Conservation (phyloP, 2,888 invertebrate genomes). For the Drosophila colorata region DNA sequence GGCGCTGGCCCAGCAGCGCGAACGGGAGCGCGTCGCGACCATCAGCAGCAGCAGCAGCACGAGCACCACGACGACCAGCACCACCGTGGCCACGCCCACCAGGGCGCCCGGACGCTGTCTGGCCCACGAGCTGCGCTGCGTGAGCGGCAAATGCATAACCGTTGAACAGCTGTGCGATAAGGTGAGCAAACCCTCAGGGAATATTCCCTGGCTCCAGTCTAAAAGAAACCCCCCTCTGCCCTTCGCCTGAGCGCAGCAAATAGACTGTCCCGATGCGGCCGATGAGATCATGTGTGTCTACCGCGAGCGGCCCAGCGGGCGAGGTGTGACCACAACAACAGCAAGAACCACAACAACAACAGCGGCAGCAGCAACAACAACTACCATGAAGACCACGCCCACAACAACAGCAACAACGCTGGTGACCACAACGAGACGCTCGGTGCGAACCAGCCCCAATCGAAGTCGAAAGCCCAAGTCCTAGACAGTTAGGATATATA, state of each 20-base stretch:
- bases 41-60: constrained; percentile 10
- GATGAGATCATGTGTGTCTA: constrained; percentile 89
- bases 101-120: constrained; percentile 50
- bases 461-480: constrained; percentile 80
- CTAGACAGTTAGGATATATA: constrained; percentile 35
- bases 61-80: constrained; percentile 5
- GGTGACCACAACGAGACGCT: constrained; percentile 62
- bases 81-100: constrained; percentile 33
- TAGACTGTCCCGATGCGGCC: constrained; percentile 88
- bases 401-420: constrained; percentile 25
- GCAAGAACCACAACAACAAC: constrained; percentile 27
- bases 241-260: constrained; percentile 64
- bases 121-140: constrained; percentile 88
- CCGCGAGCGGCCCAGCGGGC: constrained; percentile 82
- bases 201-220: accelerated
- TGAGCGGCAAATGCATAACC: constrained; percentile 88
- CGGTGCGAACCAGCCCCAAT: constrained; percentile 73
- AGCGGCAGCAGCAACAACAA: constrained; percentile 24
- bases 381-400: constrained; percentile 23
- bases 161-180: constrained; percentile 88
- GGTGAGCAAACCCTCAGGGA: constrained; percentile 59
- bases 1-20: constrained; percentile 54
- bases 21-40: constrained; percentile 46
- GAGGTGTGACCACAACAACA: constrained; percentile 39
- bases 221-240: no score